These are phyloP conservation scores for Drosophila rhopaloa DNA, from an alignment of 1,140 invertebrate genomes.

Conservation along the genomic window DNA sequence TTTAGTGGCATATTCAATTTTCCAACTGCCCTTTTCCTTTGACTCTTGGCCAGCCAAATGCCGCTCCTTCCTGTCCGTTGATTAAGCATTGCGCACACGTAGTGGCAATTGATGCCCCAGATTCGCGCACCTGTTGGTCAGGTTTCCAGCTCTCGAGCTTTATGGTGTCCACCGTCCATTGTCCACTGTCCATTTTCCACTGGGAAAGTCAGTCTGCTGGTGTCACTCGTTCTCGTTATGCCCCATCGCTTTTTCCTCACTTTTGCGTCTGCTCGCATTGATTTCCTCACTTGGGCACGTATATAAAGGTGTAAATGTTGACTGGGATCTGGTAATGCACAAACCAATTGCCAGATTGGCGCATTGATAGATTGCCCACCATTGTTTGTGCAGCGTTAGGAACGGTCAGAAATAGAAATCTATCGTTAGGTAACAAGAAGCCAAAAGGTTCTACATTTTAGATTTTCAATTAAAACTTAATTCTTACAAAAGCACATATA, in stretches of 20 bases:
- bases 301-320: constrained; percentile 34
- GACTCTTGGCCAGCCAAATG: constrained; percentile 4
- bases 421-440: neutral
- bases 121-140: constrained; percentile 74
- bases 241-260: constrained; percentile 5
- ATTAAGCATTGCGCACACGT: constrained; percentile 74
- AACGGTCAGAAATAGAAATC: neutral
- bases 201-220: constrained; percentile 2
- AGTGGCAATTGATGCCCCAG: constrained; percentile 77
- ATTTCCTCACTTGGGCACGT: constrained; percentile 29
- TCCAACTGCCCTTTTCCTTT: constrained; percentile 14
- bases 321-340: constrained; percentile 33
- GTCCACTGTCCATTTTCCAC: constrained; percentile 6
- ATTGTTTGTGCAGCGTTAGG: constrained; percentile 1
- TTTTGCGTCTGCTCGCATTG: constrained; percentile 23
- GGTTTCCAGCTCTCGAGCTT: neutral
- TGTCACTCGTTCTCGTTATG: constrained; percentile 5
- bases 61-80: constrained; percentile 12
- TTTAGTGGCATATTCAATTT: constrained; percentile 71
- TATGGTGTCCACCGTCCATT: neutral
- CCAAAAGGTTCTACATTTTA: neutral
- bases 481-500: too few relatives aligned
- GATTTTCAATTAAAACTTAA: too few relatives aligned
- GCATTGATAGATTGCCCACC: neutral
- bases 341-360: constrained; percentile 7